Conservation (phyloP, 2,113 vertebrate species). For the Labeo rohita region DNA sequence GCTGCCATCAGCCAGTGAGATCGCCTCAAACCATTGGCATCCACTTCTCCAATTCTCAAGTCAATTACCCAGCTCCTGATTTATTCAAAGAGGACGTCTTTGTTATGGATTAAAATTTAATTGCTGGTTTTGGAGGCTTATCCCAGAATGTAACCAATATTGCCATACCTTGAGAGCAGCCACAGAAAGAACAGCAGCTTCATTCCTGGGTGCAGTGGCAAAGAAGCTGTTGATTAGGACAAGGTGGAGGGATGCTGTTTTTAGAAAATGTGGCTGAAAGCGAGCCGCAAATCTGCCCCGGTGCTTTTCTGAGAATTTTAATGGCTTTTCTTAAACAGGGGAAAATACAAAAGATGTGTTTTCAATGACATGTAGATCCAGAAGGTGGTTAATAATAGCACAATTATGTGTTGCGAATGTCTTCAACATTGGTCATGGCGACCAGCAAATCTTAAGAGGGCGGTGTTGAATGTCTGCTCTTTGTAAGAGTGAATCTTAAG, state of each 20-base stretch:
- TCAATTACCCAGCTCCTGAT: constrained; percentile 32
- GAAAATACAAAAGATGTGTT: not conserved
- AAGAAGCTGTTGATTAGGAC: not conserved
- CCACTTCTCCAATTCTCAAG: constrained; percentile 23
- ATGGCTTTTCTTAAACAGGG: not conserved
- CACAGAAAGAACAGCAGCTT: not conserved
- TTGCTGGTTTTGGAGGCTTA: constrained; percentile 16
- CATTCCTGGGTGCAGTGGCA: not conserved
- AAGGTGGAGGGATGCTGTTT: not conserved
- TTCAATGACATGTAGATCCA: not conserved
- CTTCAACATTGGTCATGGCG: not conserved
- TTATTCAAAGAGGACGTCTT: constrained; percentile 16
- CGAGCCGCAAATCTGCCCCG: not conserved
- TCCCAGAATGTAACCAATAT: constrained; percentile 28
- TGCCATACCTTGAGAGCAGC: not conserved
- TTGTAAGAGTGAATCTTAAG: not conserved
- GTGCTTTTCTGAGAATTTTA: constrained; percentile 9
- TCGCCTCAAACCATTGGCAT: constrained; percentile 41
- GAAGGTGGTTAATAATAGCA: constrained; percentile 7
- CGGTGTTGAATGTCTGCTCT: not conserved
- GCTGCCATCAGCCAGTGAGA: constrained; percentile 34
- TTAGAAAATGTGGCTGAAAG: not conserved
- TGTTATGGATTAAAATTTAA: constrained; percentile 37
- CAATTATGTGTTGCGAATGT: not conserved
- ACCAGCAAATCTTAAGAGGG: not conserved